Evolutionary conservation across 2,113 vertebrate genomes (phyloP), one percentile per base, ranked within the genome.

Genomic region (Pithys albifrons): DNA sequence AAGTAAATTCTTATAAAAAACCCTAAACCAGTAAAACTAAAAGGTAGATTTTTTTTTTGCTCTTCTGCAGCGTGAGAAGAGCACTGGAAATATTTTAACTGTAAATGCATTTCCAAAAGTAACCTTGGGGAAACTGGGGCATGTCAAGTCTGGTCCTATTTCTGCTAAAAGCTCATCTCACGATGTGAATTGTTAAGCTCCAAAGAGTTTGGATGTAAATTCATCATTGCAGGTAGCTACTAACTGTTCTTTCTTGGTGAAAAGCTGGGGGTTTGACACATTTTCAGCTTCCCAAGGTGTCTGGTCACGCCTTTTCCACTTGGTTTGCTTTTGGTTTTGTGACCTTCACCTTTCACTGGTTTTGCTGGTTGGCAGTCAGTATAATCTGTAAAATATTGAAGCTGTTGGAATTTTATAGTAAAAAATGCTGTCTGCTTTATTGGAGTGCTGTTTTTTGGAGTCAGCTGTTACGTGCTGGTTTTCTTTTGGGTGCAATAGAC

Each of bases 121-220:
- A 92, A 96, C 94, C 89, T 89, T 95, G 77, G 76, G 73, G 86
- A 96, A 93, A 96, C 24, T 86, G 61, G 90, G 85, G 27, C 93
- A 92, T 88, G 73, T 93, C 76, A 87, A 75, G 86, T 91, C 91
- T 94, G 95, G 69, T 91, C 72, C 58, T 72, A 35, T n/a, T 91
- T 92, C 92, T 78, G 80, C 61, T 92, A 19, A 67, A 81, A 86
- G 48, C 79, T 88, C 59, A 22, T 88, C 57, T 91, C 23, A 16
- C 72, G 61, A 74, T 72, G 54, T 39, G 62, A 92, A 54, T 84
- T 91, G 43, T 85, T 75, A 77, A 77, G 41, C 39, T 95, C 55
- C 55, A 54, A 76, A 88, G 74, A 64, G 51, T 77, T 72, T 85
- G 69, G 43, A 20, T 90, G 11, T 70, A 55, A 92, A 93, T 43